Evolutionary conservation across 92 coral and sea anemone genomes (phyloP), one percentile per base, ranked within the genome.

Genomic region (Porites rus): DNA sequence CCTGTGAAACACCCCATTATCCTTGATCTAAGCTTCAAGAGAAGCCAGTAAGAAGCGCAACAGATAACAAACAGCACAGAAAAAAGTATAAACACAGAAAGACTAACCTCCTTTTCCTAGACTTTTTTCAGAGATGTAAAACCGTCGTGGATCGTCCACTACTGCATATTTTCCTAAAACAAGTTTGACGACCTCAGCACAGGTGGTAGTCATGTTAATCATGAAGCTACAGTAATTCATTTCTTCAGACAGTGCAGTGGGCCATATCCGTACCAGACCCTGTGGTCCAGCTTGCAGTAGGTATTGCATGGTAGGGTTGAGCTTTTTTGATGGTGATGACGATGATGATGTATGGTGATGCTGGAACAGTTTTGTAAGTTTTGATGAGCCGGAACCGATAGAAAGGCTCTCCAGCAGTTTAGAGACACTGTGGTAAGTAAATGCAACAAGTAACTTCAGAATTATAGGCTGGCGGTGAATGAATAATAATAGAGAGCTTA

Each of bases 221-320:
- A 97, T 84, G 74, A 97, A 91, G 83, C 99, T 97, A 79, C 98
- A 95, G 65, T 97, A 97, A 76, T 95, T 92, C 87, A 89, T 93
- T 63, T 97, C 98, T 16, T 93, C 95, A 18, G 95, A 86, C 68
- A 97, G 84, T 65, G 98, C 94, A 1, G 83, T 93, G 65, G 99
- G 98, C 98, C 98, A 95, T 59, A 97, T 92, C 87, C 96, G 89
- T n/a, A 97, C 60, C 52, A 97, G 93, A 31, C 98, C 99, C 68
- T 96, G 96, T 1, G 99, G 99, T 14, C 99, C 99, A 1, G 96
- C 89, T 82, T 97, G 95, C 56, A 97, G 93, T 25, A 97, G 91
- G 79, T 93, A 90, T 79, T 97, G 99, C 94, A 97, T 91, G n/a
- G 94, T 83, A 10, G 98, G 96, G 64, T 92, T 94, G 87, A 94